Percentiles rank a stretch among this genome's conserved stretches.
Conservation (phyloP, 2,888 invertebrate genomes). For the Cepaea hortensis region DNA sequence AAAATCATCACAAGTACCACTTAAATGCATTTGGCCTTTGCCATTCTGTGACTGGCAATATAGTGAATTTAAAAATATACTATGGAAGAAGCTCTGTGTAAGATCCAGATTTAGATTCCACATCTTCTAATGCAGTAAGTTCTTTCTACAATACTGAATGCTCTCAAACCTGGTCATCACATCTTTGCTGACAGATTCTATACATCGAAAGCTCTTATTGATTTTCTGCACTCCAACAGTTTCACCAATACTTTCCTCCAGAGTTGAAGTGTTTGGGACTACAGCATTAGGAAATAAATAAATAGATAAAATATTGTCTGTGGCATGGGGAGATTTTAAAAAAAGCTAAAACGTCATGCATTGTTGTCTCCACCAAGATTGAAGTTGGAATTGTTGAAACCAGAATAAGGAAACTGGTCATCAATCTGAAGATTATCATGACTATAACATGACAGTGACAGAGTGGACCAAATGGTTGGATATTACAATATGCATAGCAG, state of each 20-base stretch:
- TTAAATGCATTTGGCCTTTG: background rate
- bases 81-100: background rate
- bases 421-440: background rate
- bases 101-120: background rate
- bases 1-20: background rate
- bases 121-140: background rate
- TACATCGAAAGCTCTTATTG: background rate
- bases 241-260: background rate
- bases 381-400: background rate
- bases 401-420: background rate
- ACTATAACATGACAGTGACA: background rate
- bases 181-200: background rate
- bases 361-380: background rate
- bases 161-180: background rate
- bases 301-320: background rate
- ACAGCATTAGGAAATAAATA: background rate
- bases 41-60: background rate
- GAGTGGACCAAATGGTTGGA: background rate
- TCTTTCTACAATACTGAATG: background rate
- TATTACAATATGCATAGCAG: too few relatives aligned
- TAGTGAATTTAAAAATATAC: background rate
- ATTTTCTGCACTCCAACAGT: background rate
- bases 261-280: background rate
- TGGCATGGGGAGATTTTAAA: background rate
- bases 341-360: background rate